A percentile compares a stretch with the other conserved stretches of the same genome.
phyloP scores from a whole-genome alignment of 2,113 vertebrate genomes.

The Oxyruncus cristatus region DNA sequence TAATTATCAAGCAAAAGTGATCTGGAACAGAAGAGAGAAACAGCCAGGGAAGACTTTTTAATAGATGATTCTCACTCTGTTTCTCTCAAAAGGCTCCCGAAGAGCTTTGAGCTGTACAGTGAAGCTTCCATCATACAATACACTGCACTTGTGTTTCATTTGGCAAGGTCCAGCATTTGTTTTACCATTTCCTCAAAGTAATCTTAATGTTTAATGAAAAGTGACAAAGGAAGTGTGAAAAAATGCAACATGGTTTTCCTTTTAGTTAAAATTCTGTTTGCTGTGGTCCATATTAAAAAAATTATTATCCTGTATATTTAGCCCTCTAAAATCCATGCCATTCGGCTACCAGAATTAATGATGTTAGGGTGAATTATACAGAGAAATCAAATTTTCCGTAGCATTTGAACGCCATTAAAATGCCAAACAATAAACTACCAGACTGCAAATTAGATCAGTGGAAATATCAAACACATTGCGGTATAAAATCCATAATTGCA shows the following conservation, averaged over 20 bases:
- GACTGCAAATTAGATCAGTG: slow-evolving; percentile 99
- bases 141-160: background rate
- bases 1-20: background rate
- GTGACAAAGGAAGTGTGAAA: slow-evolving; percentile 45
- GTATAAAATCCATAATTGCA: slow-evolving; percentile 99
- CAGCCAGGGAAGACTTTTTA: background rate
- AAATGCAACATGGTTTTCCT: background rate
- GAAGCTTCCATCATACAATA: background rate
- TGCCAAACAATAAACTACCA: slow-evolving; percentile 99
- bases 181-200: slow-evolving; percentile 20
- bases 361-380: slow-evolving; percentile 99
- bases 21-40: background rate
- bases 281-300: slow-evolving; percentile 30
- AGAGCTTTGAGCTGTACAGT: background rate
- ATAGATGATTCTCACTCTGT: background rate
- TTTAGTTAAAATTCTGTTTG: slow-evolving; percentile 47
- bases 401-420: slow-evolving; percentile 99
- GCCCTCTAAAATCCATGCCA: slow-evolving; percentile 83
- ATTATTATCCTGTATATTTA: slow-evolving; percentile 61
- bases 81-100: background rate
- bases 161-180: slow-evolving; percentile 1
- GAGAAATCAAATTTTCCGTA: slow-evolving; percentile 99
- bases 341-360: slow-evolving; percentile 95
- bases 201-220: slow-evolving; percentile 57
- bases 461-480: slow-evolving; percentile 99